Conservation (phyloP, 2,113 vertebrate genomes). For the Canis aureus region DNA sequence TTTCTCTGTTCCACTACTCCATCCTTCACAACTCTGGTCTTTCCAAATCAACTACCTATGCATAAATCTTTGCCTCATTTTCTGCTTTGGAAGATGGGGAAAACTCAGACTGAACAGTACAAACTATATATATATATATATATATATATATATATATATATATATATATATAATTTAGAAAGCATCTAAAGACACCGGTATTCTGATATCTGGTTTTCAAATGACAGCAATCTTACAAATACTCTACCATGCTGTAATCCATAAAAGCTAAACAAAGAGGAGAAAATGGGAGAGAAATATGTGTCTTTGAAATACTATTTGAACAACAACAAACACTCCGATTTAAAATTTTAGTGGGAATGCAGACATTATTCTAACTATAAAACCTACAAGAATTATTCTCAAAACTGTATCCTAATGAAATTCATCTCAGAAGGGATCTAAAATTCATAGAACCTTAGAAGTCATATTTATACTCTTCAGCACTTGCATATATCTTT, state of each 20-base stretch:
- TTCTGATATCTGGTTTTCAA: neutral
- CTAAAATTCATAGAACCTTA: neutral
- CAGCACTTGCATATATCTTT: neutral
- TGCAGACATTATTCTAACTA: neutral
- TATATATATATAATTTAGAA: neutral
- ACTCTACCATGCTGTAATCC: neutral
- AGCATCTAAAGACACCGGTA: neutral
- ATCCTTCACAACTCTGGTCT: neutral
- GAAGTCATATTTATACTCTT: neutral
- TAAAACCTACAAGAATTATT: constrained; percentile 1
- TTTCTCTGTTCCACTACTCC: neutral
- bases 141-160: too few species aligned
- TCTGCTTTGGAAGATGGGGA: neutral
- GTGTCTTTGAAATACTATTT: neutral
- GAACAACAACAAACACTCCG: neutral
- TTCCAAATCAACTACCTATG: neutral
- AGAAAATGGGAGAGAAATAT: neutral
- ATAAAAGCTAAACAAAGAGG: neutral
- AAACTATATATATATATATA: neutral
- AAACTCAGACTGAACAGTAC: neutral
- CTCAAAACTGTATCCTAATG: neutral
- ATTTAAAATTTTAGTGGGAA: constrained; percentile 13
- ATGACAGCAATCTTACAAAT: neutral
- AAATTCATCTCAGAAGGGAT: constrained; percentile 38
- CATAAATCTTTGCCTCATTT: neutral